A percentile compares a stretch with the other conserved stretches of the same genome.
Evolutionary conservation across 2,797 vertebrate species (phyloP).

Genomic region (Enteromius afrohamiltoni): DNA sequence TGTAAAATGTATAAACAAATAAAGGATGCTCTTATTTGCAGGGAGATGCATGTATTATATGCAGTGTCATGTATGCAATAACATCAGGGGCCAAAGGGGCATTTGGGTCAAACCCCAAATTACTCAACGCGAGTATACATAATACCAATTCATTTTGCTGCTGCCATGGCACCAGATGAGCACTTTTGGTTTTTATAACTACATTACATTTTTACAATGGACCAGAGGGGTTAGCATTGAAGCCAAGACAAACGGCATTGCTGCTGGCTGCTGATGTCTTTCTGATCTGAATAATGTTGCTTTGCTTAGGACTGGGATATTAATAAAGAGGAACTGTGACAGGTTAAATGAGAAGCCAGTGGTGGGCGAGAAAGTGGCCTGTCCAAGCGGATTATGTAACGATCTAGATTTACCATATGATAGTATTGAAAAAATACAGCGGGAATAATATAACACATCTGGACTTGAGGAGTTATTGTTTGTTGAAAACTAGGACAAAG

Average conservation of each 20-base stretch:
- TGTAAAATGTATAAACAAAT: not conserved
- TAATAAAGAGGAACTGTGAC: slow-evolving; percentile 33
- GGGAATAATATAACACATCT: slow-evolving; percentile 19
- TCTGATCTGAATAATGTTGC: slow-evolving; percentile 54
- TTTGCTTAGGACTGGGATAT: slow-evolving; percentile 32
- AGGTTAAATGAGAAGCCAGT: slow-evolving; percentile 1
- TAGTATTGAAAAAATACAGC: slow-evolving; percentile 15
- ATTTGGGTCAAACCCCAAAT: slow-evolving; percentile 1
- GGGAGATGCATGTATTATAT: not conserved
- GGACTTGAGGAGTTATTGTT: slow-evolving; percentile 28
- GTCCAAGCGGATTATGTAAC: slow-evolving; percentile 46
- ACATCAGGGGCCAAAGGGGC: not conserved
- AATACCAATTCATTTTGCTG: not conserved
- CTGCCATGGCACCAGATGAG: slow-evolving; percentile 11
- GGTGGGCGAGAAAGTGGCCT: not conserved
- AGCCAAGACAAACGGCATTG: slow-evolving; percentile 46
- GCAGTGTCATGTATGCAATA: not conserved
- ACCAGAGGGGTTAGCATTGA: not conserved
- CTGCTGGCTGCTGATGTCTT: slow-evolving; percentile 43
- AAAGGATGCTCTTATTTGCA: not conserved
- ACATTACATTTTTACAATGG: not conserved
- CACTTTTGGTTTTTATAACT: slow-evolving; percentile 6
- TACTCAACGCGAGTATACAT: not conserved
- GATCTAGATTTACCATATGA: slow-evolving; percentile 21
- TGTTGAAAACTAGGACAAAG: slow-evolving; percentile 10